Evolutionary conservation across 1,140 invertebrate genomes (phyloP).

Genomic region (Eumaeus atala): DNA sequence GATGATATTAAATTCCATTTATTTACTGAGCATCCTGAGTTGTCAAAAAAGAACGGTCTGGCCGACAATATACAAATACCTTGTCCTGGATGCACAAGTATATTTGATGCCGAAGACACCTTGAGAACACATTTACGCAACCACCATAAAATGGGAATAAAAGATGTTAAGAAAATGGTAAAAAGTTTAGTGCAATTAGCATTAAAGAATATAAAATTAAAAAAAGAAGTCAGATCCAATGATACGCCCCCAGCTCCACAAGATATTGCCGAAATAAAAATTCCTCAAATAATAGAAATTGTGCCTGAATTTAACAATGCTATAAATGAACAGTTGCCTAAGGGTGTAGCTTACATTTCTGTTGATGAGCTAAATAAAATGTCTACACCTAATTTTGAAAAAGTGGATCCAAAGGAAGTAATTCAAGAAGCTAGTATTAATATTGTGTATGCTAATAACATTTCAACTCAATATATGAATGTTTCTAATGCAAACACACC

Average conservation of each 20-base stretch:
- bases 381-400: conserved; percentile 66
- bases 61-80: conserved; percentile 58
- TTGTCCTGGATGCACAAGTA: conserved; percentile 62
- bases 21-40: conserved; percentile 58
- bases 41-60: conserved; percentile 59
- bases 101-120: conserved; percentile 61
- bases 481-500: conserved; percentile 39
- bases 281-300: conserved; percentile 67
- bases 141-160: conserved; percentile 71
- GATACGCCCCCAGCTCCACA: conserved; percentile 26
- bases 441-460: conserved; percentile 61
- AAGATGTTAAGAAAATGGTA: conserved; percentile 68
- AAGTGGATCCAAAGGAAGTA: conserved; percentile 61
- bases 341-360: conserved; percentile 63
- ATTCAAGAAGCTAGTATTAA: conserved; percentile 68
- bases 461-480: conserved; percentile 54
- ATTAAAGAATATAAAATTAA: conserved; percentile 64
- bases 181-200: conserved; percentile 65
- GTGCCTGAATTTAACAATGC: conserved; percentile 47
- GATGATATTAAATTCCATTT: conserved; percentile 70
- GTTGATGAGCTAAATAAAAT: conserved; percentile 65
- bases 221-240: conserved; percentile 43
- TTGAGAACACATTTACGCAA: conserved; percentile 59
- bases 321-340: conserved; percentile 46
- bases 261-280: conserved; percentile 47